Evolutionary conservation across 2,797 vertebrate species (phyloP).

Genomic region (Mus caroli): DNA sequence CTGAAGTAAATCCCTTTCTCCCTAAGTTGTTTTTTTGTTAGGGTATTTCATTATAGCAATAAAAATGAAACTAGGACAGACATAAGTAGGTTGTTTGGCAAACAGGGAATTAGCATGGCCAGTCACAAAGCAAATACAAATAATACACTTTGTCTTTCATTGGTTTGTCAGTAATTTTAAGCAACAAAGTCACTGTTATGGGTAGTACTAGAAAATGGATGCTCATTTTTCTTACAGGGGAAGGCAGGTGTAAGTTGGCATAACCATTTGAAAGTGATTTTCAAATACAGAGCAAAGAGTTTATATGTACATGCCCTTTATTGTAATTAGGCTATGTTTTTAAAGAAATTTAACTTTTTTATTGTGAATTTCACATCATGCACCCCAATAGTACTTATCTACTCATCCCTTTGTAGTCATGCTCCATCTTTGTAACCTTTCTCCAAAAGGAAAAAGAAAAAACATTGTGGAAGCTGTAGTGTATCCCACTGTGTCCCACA

Average conservation of each 20-base stretch:
- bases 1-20: background rate
- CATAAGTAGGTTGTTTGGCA: background rate
- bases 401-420: background rate
- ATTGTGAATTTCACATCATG: background rate
- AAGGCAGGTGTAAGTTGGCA: background rate
- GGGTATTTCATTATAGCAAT: background rate
- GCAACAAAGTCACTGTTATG: background rate
- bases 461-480: background rate
- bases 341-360: background rate
- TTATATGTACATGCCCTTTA: background rate
- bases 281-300: background rate
- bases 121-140: slow-evolving; percentile 4
- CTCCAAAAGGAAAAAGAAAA: background rate
- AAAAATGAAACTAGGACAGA: background rate
- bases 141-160: background rate
- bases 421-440: background rate
- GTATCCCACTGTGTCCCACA: background rate
- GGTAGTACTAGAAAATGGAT: background rate
- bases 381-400: background rate
- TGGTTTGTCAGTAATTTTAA: slow-evolving; percentile 10
- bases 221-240: background rate
- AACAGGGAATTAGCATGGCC: background rate
- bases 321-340: background rate
- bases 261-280: background rate
- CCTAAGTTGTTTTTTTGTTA: background rate